phyloP scores from a whole-genome alignment of 2,797 vertebrate species.

The Dipus sagitta region DNA sequence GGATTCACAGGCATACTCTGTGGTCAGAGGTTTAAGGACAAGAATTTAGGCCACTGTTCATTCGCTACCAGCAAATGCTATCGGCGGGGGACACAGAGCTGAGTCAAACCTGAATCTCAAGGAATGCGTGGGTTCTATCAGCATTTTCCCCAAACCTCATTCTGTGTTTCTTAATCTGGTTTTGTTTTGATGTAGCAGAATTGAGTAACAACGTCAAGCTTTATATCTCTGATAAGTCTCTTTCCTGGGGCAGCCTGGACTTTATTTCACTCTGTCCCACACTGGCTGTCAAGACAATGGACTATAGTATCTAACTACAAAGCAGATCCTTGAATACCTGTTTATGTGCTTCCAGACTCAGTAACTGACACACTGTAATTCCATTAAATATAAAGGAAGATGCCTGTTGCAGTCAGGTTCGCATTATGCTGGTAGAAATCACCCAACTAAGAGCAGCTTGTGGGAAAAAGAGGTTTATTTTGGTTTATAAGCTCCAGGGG shows the following conservation, averaged over 20 bases:
- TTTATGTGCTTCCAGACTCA: not conserved
- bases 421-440: too few relatives aligned
- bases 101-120: slow-evolving; percentile 1
- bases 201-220: slow-evolving; percentile 39
- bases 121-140: not conserved
- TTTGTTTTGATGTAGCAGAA: slow-evolving; percentile 57
- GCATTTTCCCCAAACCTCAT: slow-evolving; percentile 35
- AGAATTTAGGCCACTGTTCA: slow-evolving; percentile 36
- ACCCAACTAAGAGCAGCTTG: too few relatives aligned
- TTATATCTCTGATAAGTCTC: slow-evolving; percentile 7
- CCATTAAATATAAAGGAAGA: not conserved
- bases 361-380: slow-evolving; percentile 11
- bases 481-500: too few relatives aligned
- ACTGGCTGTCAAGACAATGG: not conserved
- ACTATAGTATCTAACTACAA: slow-evolving; percentile 22
- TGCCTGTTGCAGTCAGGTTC: too few relatives aligned
- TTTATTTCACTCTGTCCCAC: not conserved
- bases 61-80: not conserved
- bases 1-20: not conserved
- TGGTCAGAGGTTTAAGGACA: slow-evolving; percentile 14
- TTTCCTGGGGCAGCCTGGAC: not conserved
- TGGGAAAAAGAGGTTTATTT: too few relatives aligned
- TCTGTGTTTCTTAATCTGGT: not conserved
- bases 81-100: not conserved
- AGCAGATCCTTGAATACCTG: not conserved